Percentiles rank a stretch among this genome's conserved stretches.
Evolutionary conservation across 2,888 invertebrate species (phyloP).

Genomic region (Drosophila maculinotata): DNA sequence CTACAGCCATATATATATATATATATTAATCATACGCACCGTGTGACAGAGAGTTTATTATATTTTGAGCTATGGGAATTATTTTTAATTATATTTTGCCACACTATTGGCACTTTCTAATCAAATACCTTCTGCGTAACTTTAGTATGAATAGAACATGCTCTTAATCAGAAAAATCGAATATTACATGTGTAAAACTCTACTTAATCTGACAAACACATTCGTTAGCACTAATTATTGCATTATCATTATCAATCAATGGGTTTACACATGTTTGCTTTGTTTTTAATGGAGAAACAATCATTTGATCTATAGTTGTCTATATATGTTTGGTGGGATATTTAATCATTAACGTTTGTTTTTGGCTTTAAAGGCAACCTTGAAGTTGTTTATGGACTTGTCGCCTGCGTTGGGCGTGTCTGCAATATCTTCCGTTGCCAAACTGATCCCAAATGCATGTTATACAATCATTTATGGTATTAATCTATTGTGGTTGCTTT

Average conservation of each 20-base stretch:
- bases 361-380: not conserved
- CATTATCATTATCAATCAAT: constrained; percentile 2
- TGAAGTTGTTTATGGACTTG: not conserved
- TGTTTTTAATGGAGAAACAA: too few relatives aligned
- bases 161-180: too few relatives aligned
- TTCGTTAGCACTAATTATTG: too few relatives aligned
- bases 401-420: not conserved
- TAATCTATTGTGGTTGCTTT: constrained; percentile 9
- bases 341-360: too few relatives aligned
- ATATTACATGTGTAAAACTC: not conserved
- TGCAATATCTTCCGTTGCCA: not conserved
- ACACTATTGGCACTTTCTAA: too few relatives aligned
- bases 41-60: constrained; percentile 1
- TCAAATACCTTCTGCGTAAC: too few relatives aligned
- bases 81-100: too few relatives aligned
- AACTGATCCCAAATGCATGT: not conserved
- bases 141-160: too few relatives aligned
- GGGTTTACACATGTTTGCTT: too few relatives aligned
- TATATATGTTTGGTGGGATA: too few relatives aligned
- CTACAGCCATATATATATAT: too few relatives aligned
- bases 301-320: too few relatives aligned
- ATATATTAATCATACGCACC: constrained; percentile 42
- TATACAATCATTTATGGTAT: constrained; percentile 11
- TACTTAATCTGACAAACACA: not conserved
- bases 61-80: not conserved